phyloP scores from a whole-genome alignment of 1,140 invertebrate species.

The Thaumatotibia leucotreta region DNA sequence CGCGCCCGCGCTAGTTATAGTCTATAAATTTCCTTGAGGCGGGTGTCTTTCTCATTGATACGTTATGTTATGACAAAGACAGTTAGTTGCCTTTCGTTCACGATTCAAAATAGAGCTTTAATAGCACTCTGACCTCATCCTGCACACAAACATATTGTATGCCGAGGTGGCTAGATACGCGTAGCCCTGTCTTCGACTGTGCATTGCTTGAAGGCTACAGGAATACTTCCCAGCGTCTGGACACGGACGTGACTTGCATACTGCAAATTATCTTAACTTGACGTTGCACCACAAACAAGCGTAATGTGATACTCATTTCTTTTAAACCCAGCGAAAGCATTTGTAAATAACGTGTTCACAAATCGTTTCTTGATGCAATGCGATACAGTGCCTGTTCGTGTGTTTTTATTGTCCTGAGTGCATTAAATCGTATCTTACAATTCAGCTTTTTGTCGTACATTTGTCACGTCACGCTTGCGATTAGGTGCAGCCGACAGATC shows the following conservation, averaged over 20 bases:
- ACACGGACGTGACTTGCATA: background rate
- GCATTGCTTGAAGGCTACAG: no score
- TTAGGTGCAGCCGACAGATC: background rate
- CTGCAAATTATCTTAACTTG: slow-evolving; percentile 7
- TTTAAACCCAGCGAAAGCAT: background rate
- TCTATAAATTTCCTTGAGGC: no score
- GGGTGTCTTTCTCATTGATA: no score
- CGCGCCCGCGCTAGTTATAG: no score
- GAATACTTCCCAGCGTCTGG: background rate
- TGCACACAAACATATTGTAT: no score
- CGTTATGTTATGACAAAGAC: no score
- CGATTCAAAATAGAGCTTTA: no score
- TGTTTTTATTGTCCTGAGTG: background rate
- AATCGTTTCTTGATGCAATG: background rate
- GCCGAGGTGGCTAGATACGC: no score
- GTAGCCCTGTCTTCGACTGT: no score
- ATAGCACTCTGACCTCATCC: no score
- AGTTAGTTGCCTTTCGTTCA: no score
- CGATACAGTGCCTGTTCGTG: background rate
- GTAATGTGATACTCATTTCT: background rate
- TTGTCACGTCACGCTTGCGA: background rate
- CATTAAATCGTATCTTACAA: background rate
- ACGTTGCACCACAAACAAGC: background rate
- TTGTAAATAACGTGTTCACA: background rate
- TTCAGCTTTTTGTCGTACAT: background rate